These are phyloP conservation scores for Larimichthys polyactis DNA, from an alignment of 2,113 vertebrate species.

Conservation along the genomic window DNA sequence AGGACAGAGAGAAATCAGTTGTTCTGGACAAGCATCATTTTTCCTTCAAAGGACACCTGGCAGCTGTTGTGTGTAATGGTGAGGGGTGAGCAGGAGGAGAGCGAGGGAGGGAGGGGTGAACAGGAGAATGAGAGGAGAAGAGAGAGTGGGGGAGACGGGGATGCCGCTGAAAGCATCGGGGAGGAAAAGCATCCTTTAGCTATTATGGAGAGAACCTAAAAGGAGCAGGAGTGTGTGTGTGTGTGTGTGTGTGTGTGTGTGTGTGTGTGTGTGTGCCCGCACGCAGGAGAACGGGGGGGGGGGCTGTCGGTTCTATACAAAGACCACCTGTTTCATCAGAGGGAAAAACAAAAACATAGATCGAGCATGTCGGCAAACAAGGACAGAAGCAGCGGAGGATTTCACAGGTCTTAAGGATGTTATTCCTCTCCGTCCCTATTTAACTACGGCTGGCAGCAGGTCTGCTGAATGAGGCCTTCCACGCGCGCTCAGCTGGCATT, in stretches of 20 bases:
- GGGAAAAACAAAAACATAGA: slow-evolving; percentile 53
- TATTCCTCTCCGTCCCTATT: slow-evolving; percentile 34
- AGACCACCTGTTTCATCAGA: slow-evolving; percentile 74
- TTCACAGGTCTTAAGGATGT: slow-evolving; percentile 57
- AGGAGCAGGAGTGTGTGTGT: slow-evolving; percentile 12
- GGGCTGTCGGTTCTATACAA: slow-evolving; percentile 42
- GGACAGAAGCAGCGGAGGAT: slow-evolving; percentile 51
- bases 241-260: slow-evolving; percentile 19
- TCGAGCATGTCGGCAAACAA: slow-evolving; percentile 62
- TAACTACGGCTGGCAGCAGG: slow-evolving; percentile 34
- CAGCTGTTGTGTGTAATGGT: slow-evolving; percentile 78
- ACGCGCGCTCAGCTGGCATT: slow-evolving; percentile 25
- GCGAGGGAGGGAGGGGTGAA: slow-evolving; percentile 16
- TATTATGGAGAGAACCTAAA: slow-evolving; percentile 59
- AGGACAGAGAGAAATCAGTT: slow-evolving; percentile 52
- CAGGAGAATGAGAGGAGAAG: background rate
- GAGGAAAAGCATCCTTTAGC: slow-evolving; percentile 65
- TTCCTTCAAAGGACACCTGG: slow-evolving; percentile 73
- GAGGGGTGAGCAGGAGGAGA: slow-evolving; percentile 22
- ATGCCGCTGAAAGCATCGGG: slow-evolving; percentile 54
- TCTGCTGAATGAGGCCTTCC: slow-evolving; percentile 30
- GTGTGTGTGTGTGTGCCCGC: slow-evolving; percentile 24
- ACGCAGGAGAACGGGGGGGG: background rate
- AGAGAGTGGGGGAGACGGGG: slow-evolving; percentile 2
- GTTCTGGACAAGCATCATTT: slow-evolving; percentile 80